phyloP scores from a whole-genome alignment of 30 jellyfish, hydroid and myxozoan genomes.

The Hydractinia symbiolongicarpus region DNA sequence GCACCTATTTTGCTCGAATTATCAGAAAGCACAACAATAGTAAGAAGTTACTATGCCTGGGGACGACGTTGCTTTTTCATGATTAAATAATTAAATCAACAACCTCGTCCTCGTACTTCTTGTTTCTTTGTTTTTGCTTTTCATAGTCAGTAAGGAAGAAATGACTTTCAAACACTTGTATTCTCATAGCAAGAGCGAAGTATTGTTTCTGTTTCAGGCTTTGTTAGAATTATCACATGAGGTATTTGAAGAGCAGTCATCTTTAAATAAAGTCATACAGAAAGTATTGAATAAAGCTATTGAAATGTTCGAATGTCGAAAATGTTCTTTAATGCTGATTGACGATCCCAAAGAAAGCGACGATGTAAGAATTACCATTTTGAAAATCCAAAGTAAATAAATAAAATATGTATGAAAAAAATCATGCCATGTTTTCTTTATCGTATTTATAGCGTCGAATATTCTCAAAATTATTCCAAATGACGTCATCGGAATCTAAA shows the following conservation, averaged over 20 bases:
- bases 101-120: no score
- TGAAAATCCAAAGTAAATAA: no score
- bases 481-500: conserved; percentile 24
- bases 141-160: no score
- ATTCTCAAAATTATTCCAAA: conserved; percentile 28
- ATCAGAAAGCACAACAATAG: no score
- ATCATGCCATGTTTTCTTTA: neutral
- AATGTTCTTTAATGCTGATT: conserved; percentile 61
- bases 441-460: conserved; percentile 6
- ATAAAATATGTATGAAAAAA: no score
- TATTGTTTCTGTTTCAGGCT: conserved; percentile 34
- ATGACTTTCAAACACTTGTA: no score
- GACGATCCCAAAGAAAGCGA: conserved; percentile 60
- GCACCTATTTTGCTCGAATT: no score
- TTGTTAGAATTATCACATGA: conserved; percentile 80
- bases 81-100: no score
- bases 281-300: conserved; percentile 65
- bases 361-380: conserved; percentile 18
- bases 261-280: conserved; percentile 61
- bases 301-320: conserved; percentile 60
- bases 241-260: conserved; percentile 86
- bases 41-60: no score
- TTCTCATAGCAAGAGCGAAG: no score
- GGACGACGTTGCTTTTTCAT: no score
- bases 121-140: no score